These are phyloP conservation scores for Vimba vimba DNA, from an alignment of 2,113 vertebrate genomes.

Conservation along the genomic window DNA sequence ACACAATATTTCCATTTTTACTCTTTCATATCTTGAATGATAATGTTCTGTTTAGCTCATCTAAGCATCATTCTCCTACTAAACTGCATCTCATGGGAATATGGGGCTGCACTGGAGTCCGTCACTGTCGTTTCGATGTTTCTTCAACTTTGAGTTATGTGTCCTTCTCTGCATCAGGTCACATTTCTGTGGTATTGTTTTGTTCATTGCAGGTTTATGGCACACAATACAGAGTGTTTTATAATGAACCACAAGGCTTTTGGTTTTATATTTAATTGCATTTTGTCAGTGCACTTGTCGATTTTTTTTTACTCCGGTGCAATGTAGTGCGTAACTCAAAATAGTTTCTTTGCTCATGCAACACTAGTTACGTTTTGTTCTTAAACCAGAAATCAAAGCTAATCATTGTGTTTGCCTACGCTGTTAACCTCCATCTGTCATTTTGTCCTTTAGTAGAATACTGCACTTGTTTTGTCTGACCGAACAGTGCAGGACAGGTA, in stretches of 20 bases:
- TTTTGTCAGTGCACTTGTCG: background rate
- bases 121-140: background rate
- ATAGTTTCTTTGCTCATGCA: background rate
- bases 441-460: background rate
- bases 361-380: background rate
- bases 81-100: conserved; percentile 17
- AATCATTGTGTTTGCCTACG: background rate
- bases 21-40: background rate
- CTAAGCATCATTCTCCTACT: background rate
- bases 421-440: background rate
- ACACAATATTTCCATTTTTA: background rate
- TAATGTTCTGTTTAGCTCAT: background rate
- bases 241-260: conserved; percentile 14
- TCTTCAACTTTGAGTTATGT: background rate
- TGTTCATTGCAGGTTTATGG: conserved; percentile 48
- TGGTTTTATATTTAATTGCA: background rate
- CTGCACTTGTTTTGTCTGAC: background rate
- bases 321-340: background rate
- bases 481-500: background rate
- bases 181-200: conserved; percentile 43
- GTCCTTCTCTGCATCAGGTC: conserved; percentile 8
- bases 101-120: conserved; percentile 19
- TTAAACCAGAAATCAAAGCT: conserved; percentile 12
- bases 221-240: conserved; percentile 47
- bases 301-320: background rate